Percentiles rank a stretch among this genome's conserved stretches.
phyloP scores from a whole-genome alignment of 1,140 invertebrate genomes.

The Pollicipes pollicipes region DNA sequence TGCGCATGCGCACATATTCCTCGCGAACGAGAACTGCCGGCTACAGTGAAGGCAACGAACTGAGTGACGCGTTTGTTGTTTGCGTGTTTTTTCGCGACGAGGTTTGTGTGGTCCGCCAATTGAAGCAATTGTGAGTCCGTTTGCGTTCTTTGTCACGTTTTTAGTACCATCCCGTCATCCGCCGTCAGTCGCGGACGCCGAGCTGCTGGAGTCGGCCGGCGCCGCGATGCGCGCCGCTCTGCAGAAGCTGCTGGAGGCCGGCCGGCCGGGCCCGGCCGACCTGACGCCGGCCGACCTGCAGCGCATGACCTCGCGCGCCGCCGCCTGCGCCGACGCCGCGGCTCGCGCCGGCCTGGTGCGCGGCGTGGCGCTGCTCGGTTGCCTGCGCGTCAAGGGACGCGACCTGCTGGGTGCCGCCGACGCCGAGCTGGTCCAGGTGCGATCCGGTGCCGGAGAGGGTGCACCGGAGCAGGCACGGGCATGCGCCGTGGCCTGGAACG shows the following conservation, averaged over 20 bases:
- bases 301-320: not conserved
- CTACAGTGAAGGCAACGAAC: no score
- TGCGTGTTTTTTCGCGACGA: no score
- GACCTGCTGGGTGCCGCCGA: not conserved
- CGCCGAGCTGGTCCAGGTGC: not conserved
- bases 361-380: not conserved
- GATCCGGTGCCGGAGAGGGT: no score
- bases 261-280: not conserved
- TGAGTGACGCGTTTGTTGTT: no score
- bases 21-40: no score
- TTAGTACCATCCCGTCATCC: no score
- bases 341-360: not conserved
- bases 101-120: no score
- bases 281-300: not conserved
- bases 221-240: conserved; percentile 26
- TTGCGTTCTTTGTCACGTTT: no score
- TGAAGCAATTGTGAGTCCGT: no score
- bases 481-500: no score
- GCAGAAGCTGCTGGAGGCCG: conserved; percentile 32
- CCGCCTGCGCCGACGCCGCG: not conserved
- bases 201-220: conserved; percentile 7
- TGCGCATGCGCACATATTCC: no score
- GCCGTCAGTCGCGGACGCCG: conserved; percentile 11
- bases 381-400: not conserved
- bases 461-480: no score